Evolutionary conservation across 2,113 vertebrate species (phyloP).

Genomic region (Phyllostomus discolor): DNA sequence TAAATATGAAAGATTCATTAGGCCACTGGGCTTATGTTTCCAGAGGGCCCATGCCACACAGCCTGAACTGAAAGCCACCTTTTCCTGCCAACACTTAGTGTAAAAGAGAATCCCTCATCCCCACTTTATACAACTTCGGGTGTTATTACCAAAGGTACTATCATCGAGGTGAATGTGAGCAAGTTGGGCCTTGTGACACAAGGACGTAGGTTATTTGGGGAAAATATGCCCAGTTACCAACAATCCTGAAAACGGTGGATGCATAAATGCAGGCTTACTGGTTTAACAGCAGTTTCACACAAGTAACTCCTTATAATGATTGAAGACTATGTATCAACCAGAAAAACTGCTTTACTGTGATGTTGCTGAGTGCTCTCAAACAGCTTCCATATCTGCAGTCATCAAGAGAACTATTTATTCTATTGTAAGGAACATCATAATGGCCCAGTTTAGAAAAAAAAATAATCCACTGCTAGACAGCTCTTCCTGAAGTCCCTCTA

Average conservation of each 20-base stretch:
- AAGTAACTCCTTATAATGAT: not conserved
- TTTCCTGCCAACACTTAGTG: not conserved
- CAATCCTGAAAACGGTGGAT: not conserved
- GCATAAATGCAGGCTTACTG: not conserved
- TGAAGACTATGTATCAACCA: not conserved
- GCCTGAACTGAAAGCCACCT: not conserved
- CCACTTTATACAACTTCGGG: too few species aligned
- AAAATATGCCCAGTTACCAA: not conserved
- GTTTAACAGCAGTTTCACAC: not conserved
- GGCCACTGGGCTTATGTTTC: not conserved
- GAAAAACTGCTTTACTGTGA: not conserved
- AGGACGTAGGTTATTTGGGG: too few species aligned
- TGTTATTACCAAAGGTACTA: not conserved
- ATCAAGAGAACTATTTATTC: not conserved
- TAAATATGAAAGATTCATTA: not conserved
- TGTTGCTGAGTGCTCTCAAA: not conserved
- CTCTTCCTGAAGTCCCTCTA: not conserved
- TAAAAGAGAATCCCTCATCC: not conserved
- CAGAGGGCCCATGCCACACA: not conserved
- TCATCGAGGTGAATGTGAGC: too few species aligned
- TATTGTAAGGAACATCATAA: not conserved
- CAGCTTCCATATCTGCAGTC: not conserved
- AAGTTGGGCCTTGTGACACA: too few species aligned
- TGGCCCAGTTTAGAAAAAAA: not conserved
- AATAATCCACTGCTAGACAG: not conserved